Evolutionary conservation across 2,797 vertebrate genomes (phyloP), one percentile per base, ranked within the genome.

Genomic region (Clarias pachynema): DNA sequence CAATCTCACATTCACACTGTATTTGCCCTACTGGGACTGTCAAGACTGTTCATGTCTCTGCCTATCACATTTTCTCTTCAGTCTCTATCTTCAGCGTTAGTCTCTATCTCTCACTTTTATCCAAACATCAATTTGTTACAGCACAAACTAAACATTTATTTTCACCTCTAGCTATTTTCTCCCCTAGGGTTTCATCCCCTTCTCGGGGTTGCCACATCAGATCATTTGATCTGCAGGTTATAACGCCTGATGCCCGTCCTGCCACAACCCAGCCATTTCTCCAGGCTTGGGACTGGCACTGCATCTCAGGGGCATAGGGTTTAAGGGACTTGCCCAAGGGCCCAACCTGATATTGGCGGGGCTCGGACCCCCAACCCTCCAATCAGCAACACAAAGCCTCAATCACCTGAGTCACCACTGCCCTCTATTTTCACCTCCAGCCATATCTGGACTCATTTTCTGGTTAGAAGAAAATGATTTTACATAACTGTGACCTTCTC

Each of bases 401-500:
- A 44, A 9, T 44, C 40, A 9, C 8, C 44, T 44, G 44, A 44
- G 44, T 10, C 44, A 44, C 10, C 44, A 49, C 44, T 49, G 10
- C 44, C 44, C 10, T 31, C 34, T 60, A 5, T 44, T 80, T 49
- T 85, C 65, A 57, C 31, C 34, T 57, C 18, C 15, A 62, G 82
- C 70, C 20, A 53, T 34, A 10, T 65, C 8, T 26, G n/a, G 37
- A 22, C 18, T 75, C 34, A 57, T 15, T 56, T 72, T 16, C 40
- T 65, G 31, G 3, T 29, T 68, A 6, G 12, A 7, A 59, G 79
- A 87, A 82, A 69, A n/a, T 62, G 8, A 20, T 34, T 83, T 59
- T 73, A 79, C 26, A 79, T 20, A 12, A 24, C 57, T 56, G n/a
- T 72, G 69, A 44, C 63, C 77, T 69, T 68, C 59, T 87, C 73